Evolutionary conservation across 2,888 invertebrate species (phyloP).

Genomic region (Anoplius nigerrimus): DNA sequence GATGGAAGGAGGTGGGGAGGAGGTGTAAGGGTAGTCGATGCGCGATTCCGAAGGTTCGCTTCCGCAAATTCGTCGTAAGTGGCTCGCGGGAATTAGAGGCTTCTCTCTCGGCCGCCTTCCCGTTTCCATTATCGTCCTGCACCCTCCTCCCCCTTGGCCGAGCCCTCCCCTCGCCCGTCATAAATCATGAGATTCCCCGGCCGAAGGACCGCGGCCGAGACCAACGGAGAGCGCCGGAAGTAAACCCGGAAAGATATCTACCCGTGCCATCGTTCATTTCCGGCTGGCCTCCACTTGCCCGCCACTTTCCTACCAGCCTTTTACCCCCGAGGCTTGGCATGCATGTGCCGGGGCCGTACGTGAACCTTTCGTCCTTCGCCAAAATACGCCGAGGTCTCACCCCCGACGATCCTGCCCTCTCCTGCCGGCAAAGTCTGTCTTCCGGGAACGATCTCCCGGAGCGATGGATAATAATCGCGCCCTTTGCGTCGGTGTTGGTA

Average conservation of each 20-base stretch:
- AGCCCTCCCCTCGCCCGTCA: neutral
- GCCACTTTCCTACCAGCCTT: slow-evolving; percentile 29
- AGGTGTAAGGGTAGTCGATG: too few relatives aligned
- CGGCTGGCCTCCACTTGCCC: slow-evolving; percentile 39
- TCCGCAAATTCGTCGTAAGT: too few relatives aligned
- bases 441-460: too few relatives aligned
- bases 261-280: slow-evolving; percentile 51
- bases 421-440: too few relatives aligned
- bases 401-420: too few relatives aligned
- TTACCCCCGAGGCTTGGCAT: slow-evolving; percentile 25
- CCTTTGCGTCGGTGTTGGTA: too few relatives aligned
- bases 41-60: too few relatives aligned
- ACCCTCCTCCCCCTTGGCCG: too few relatives aligned
- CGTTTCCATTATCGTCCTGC: neutral
- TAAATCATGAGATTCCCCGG: slow-evolving; percentile 36
- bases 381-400: neutral
- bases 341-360: slow-evolving; percentile 2
- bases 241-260: slow-evolving; percentile 50
- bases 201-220: slow-evolving; percentile 16
- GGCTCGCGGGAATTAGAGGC: too few relatives aligned
- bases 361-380: neutral
- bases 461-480: too few relatives aligned
- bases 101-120: too few relatives aligned
- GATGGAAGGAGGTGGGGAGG: too few relatives aligned
- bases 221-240: slow-evolving; percentile 34